A percentile compares a stretch with the other conserved stretches of the same genome.
These are phyloP conservation scores for Peromyscus eremicus DNA, from an alignment of 2,797 vertebrate genomes.

Conservation along the genomic window DNA sequence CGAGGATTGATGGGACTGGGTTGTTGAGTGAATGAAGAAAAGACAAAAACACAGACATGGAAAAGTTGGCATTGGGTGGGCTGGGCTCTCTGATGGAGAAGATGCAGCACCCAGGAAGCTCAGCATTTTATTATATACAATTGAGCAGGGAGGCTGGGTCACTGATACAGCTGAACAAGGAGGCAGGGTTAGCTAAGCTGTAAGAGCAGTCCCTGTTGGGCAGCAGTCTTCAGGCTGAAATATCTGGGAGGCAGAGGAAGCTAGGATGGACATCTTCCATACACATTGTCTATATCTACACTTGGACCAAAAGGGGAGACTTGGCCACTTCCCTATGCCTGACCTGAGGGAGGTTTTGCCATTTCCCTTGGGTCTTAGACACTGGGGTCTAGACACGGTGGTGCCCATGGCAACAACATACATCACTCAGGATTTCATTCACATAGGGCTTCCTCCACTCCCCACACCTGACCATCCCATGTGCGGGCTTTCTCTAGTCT, in stretches of 20 bases:
- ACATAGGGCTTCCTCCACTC: background rate
- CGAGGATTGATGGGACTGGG: too few species aligned
- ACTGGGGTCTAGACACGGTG: background rate
- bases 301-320: background rate
- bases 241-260: background rate
- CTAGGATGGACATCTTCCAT: background rate
- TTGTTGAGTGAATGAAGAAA: background rate
- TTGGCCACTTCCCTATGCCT: background rate
- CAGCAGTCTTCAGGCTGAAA: background rate
- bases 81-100: background rate
- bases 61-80: background rate
- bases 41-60: background rate
- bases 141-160: background rate
- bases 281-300: background rate
- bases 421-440: too few species aligned
- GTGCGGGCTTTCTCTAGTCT: background rate
- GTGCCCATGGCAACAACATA: background rate
- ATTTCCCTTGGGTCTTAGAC: background rate
- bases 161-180: background rate
- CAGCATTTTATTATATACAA: background rate
- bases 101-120: background rate
- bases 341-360: background rate
- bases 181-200: background rate
- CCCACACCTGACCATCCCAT: background rate
- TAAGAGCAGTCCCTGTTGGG: background rate